A percentile compares a stretch with the other conserved stretches of the same genome.
Evolutionary conservation across 2,113 vertebrate genomes (phyloP).

Genomic region (Arizona elegans): DNA sequence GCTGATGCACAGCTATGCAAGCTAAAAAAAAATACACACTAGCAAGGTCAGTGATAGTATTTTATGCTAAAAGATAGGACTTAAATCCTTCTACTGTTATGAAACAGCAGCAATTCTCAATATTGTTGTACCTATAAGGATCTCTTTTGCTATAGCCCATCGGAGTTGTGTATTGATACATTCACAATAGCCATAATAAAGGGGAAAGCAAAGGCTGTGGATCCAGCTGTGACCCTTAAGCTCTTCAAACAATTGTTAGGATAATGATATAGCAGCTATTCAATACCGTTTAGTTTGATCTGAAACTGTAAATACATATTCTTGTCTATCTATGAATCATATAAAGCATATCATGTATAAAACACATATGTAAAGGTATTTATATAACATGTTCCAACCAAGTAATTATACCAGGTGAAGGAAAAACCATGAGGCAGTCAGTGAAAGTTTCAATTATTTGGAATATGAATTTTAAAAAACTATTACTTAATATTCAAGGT

Average conservation of each 20-base stretch:
- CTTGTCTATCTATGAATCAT: not conserved
- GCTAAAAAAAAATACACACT: not conserved
- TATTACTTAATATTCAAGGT: not conserved
- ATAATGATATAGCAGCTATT: not conserved
- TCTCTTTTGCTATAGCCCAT: not conserved
- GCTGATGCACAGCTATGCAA: not conserved
- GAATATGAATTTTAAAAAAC: not conserved
- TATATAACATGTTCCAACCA: not conserved
- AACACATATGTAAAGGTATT: not conserved
- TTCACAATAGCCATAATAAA: not conserved
- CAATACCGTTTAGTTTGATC: not conserved
- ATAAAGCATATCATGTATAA: not conserved
- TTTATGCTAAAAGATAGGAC: not conserved
- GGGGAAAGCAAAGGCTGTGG: not conserved
- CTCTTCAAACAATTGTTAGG: not conserved
- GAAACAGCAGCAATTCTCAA: not conserved
- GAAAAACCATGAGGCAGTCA: not conserved
- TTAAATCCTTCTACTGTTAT: not conserved
- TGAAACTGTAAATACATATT: not conserved
- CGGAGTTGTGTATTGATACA: not conserved
- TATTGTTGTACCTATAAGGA: not conserved
- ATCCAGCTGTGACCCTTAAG: not conserved
- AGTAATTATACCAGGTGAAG: not conserved
- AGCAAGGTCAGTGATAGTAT: not conserved
- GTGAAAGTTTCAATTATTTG: not conserved